A percentile compares a stretch with the other conserved stretches of the same genome.
Conservation (phyloP, 2,797 vertebrate species). For the Muscicapa comitata region DNA sequence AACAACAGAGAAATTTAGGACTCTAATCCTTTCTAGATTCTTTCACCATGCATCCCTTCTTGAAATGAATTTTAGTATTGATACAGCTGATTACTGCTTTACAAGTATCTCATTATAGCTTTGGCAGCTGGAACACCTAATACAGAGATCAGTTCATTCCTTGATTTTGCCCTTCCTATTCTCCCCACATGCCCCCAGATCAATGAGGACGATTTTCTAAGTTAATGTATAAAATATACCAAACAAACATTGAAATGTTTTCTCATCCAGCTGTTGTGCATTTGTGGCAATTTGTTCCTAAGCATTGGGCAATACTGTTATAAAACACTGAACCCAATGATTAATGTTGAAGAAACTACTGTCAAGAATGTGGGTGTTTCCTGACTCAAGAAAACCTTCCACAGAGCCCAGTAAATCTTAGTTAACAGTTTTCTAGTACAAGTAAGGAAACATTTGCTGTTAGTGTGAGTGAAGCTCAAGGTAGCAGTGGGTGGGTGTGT, state of each 20-base stretch:
- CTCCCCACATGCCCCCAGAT: neutral
- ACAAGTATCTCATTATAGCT: neutral
- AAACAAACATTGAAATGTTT: neutral
- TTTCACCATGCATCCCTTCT: neutral
- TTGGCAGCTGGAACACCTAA: constrained; percentile 9
- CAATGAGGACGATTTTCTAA: constrained; percentile 28
- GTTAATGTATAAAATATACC: neutral
- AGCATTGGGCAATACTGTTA: neutral
- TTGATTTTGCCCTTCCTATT: neutral
- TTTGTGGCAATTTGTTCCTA: constrained; percentile 29
- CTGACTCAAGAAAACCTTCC: neutral
- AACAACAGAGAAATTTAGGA: constrained; percentile 60
- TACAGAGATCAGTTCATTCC: neutral
- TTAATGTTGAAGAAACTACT: neutral
- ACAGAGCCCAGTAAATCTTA: neutral
- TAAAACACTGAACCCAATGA: neutral
- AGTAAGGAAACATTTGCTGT: neutral
- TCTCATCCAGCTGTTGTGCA: neutral
- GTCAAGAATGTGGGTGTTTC: neutral
- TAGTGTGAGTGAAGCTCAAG: neutral
- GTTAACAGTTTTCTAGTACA: neutral
- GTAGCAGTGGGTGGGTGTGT: neutral
- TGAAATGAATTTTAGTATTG: neutral
- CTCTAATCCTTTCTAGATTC: constrained; percentile 19
- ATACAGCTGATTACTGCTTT: neutral